Evolutionary conservation across 2,113 vertebrate genomes (phyloP).

Genomic region (Mormoops blainvillei): DNA sequence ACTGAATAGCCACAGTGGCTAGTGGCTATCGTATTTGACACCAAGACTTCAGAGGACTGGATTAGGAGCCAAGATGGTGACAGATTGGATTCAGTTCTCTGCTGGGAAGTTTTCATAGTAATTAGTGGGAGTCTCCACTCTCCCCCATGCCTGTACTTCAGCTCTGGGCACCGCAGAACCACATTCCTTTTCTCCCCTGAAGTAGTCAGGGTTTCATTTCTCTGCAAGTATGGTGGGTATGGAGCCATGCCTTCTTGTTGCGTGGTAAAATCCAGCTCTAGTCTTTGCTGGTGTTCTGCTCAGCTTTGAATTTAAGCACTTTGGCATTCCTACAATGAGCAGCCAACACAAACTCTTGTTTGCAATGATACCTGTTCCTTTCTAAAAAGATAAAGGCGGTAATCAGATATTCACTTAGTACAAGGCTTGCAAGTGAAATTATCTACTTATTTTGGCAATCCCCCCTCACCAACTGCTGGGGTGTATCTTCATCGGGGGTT

Average conservation of each 20-base stretch:
- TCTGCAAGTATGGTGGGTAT: background rate
- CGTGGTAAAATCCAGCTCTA: background rate
- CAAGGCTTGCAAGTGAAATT: slow-evolving; percentile 66
- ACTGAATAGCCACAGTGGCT: background rate
- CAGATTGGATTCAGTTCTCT: background rate
- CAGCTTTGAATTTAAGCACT: slow-evolving; percentile 16
- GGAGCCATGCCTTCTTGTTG: background rate
- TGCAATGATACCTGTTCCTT: slow-evolving; percentile 56
- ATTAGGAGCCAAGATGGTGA: background rate
- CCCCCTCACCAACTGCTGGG: slow-evolving; percentile 51
- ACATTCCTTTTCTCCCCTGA: background rate
- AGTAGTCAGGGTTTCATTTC: background rate
- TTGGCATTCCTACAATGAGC: slow-evolving; percentile 24
- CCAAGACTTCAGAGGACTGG: background rate
- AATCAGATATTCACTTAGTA: slow-evolving; percentile 53
- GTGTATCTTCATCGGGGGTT: slow-evolving; percentile 60
- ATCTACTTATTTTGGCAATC: slow-evolving; percentile 59
- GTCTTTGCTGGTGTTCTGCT: background rate
- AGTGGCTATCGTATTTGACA: background rate
- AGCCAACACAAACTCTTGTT: slow-evolving; percentile 53
- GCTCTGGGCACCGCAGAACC: background rate
- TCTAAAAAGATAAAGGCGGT: slow-evolving; percentile 45
- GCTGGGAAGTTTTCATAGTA: background rate
- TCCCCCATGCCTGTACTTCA: background rate
- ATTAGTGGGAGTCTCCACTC: background rate